phyloP scores from a whole-genome alignment of 2,797 vertebrate species.

The Falco cherrug region DNA sequence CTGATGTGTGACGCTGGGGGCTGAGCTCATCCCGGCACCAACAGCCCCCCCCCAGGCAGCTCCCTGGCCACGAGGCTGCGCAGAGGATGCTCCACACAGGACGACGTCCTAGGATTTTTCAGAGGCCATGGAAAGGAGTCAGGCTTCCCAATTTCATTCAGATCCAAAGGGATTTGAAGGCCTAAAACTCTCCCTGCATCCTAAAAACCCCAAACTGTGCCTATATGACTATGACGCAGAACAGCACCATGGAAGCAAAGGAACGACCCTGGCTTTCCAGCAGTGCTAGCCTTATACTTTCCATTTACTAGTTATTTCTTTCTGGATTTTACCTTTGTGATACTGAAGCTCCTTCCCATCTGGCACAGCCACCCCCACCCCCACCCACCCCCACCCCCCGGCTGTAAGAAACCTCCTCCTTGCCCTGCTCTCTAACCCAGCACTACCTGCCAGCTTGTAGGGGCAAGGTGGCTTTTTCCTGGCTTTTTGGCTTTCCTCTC shows the following conservation, averaged over 20 bases:
- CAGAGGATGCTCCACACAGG: background rate
- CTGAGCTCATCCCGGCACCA: background rate
- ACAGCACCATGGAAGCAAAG: background rate
- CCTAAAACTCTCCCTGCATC: background rate
- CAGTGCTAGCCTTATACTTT: background rate
- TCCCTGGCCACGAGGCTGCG: background rate
- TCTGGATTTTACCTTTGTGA: background rate
- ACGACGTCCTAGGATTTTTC: background rate
- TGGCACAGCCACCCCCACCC: background rate
- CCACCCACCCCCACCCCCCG: background rate
- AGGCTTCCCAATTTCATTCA: background rate
- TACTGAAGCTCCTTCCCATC: background rate
- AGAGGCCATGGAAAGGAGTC: background rate
- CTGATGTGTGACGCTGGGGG: fast-evolving
- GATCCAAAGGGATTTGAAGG: background rate
- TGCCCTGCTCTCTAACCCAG: background rate
- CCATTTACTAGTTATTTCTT: background rate
- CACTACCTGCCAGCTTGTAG: background rate
- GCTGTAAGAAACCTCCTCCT: background rate
- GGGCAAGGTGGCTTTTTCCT: constrained; percentile 47
- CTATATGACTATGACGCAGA: background rate
- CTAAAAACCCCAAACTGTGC: background rate
- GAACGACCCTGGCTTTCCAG: background rate
- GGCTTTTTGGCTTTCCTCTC: constrained; percentile 17
- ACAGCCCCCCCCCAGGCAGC: fast-evolving